phyloP scores from a whole-genome alignment of 2,888 invertebrate genomes.

The Arctia plantaginis region DNA sequence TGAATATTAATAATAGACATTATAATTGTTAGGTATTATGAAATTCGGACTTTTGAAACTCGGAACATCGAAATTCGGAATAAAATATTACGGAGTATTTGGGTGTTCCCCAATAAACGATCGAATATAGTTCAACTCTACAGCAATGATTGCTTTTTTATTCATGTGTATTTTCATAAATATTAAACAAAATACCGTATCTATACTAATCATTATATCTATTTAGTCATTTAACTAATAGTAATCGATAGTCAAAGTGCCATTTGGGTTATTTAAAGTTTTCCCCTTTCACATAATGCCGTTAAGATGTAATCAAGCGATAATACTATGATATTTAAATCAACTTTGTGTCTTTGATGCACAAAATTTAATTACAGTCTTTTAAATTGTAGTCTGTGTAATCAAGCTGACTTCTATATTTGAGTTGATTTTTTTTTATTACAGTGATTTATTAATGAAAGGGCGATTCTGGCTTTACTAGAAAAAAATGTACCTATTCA shows the following conservation, averaged over 20 bases:
- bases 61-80: too few relatives aligned
- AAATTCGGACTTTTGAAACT: too few relatives aligned
- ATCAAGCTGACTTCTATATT: neutral
- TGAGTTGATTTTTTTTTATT: neutral
- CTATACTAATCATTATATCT: neutral
- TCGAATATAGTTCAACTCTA: too few relatives aligned
- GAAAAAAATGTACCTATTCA: too few relatives aligned
- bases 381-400: neutral
- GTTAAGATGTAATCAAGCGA: constrained; percentile 45
- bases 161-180: neutral
- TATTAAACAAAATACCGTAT: neutral
- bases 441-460: neutral
- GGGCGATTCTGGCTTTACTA: neutral
- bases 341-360: neutral
- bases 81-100: too few relatives aligned
- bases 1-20: too few relatives aligned
- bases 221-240: neutral
- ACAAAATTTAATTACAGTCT: neutral
- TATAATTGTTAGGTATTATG: too few relatives aligned
- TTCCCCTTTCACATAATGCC: constrained; percentile 3
- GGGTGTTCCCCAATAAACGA: too few relatives aligned
- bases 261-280: neutral
- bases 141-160: too few relatives aligned
- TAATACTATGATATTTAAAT: constrained; percentile 35
- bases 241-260: neutral